Evolutionary conservation across 1,140 invertebrate species (phyloP).

Genomic region (Oedothorax gibbosus): DNA sequence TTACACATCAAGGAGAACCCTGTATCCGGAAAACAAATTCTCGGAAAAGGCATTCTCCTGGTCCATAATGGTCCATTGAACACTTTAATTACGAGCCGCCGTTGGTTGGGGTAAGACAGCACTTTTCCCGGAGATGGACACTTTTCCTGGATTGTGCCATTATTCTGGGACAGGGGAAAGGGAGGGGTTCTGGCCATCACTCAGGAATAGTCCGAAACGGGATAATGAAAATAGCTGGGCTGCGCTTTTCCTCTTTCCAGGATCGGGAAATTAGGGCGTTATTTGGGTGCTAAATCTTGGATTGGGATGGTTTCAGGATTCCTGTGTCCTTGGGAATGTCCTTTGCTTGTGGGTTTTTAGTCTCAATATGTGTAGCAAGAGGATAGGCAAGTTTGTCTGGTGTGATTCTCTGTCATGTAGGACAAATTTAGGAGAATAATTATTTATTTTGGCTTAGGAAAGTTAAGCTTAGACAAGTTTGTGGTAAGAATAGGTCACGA

Average conservation of each 20-base stretch:
- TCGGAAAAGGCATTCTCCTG: not conserved
- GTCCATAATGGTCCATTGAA: constrained; percentile 28
- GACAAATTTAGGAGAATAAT: too few relatives aligned
- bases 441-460: too few relatives aligned
- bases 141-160: not conserved
- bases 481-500: too few relatives aligned
- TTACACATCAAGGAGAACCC: too few relatives aligned
- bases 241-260: not conserved
- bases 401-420: too few relatives aligned
- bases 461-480: too few relatives aligned
- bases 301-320: not conserved
- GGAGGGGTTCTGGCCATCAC: not conserved
- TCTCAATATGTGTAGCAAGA: too few relatives aligned
- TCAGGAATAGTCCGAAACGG: constrained; percentile 14
- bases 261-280: not conserved
- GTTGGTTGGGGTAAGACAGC: not conserved
- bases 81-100: constrained; percentile 47
- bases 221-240: constrained; percentile 33
- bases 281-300: not conserved
- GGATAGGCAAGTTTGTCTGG: too few relatives aligned
- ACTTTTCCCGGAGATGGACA: not conserved
- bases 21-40: too few relatives aligned
- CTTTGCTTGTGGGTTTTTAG: too few relatives aligned
- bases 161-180: not conserved
- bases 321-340: too few relatives aligned